Percentiles rank a stretch among this genome's conserved stretches.
Evolutionary conservation across 2,888 invertebrate genomes (phyloP).

Genomic region (Tuberolachnus salignus): DNA sequence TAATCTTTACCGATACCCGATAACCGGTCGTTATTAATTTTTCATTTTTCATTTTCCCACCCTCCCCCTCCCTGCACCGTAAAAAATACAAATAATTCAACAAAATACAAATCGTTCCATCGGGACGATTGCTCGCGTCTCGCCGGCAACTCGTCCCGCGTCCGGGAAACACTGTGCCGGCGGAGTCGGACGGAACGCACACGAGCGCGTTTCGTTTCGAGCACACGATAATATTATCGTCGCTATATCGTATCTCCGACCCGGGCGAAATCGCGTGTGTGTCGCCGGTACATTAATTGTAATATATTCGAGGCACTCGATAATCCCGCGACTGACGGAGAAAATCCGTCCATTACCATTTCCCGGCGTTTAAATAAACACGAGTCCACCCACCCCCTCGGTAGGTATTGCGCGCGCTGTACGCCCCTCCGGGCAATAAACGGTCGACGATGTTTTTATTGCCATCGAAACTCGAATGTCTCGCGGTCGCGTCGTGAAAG

Average conservation of each 20-base stretch:
- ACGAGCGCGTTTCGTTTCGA: background rate
- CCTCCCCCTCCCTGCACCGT: too few relatives aligned
- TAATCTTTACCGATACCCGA: too few relatives aligned
- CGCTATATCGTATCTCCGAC: too few relatives aligned
- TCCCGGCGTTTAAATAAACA: constrained; percentile 35
- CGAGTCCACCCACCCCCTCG: background rate
- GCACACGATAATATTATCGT: background rate
- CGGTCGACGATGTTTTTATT: constrained; percentile 53
- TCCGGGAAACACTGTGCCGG: too few relatives aligned
- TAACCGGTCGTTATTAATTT: too few relatives aligned
- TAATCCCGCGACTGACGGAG: constrained; percentile 11
- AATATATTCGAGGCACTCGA: background rate
- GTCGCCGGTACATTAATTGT: background rate
- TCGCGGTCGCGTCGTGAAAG: constrained; percentile 43
- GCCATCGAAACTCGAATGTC: constrained; percentile 41
- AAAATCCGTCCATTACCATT: constrained; percentile 44
- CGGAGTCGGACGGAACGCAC: background rate
- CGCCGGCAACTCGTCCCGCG: too few relatives aligned
- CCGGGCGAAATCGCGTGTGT: too few relatives aligned
- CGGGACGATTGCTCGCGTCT: too few relatives aligned
- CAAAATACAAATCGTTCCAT: too few relatives aligned
- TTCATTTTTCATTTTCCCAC: too few relatives aligned
- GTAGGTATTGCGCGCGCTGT: constrained; percentile 15
- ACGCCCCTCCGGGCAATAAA: constrained; percentile 44
- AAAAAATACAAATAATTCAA: too few relatives aligned